Evolutionary conservation across 1,140 invertebrate genomes (phyloP), one percentile per base, ranked within the genome.

Genomic region (Anoplolepis gracilipes): DNA sequence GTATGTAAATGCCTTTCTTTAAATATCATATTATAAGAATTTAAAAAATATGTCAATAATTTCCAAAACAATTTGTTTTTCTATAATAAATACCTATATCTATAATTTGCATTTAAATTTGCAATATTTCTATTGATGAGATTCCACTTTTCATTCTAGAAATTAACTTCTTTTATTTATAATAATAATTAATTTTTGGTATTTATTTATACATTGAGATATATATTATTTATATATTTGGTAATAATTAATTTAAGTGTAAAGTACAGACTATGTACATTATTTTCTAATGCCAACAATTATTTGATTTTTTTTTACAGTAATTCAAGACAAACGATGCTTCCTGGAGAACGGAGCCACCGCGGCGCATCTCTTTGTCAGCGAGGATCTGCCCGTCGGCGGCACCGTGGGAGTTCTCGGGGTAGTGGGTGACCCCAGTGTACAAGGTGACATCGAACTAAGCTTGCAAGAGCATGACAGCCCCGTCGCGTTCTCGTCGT

Each of bases 301-400:
- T 5, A 19, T 13, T 65, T 28, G 19, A 36, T 6, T 64, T 65
- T 33, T n/a, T 10, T 49, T 19, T 49, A 6, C 53, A 95, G 95
- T 94, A 65, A 96, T 97, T 90, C 95, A 96, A 91, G 98, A 98
- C 95, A 97, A 97, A 90, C 96, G 98, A 92, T 99, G 98, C 93
- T 99, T 97, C 93, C 94, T 99, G 91, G 97, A 98, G 94, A 98
- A 97, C 89, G 98, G 98, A 36, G 97, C 97, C 36, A 98, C 98
- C 0, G 98, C 98, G 3, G 98, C 98, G 93, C 98, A 97, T 93
- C 98, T 99, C 91, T 98, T 98, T 92, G 98, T 98, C 84, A 97
- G 97, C 92, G 98, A 99, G 95, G 97, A 98, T 93, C 94, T 97
- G 22, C 95, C 96, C 13, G 96, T 98, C 46, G 97, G 98, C 81